Base-by-base conservation (phyloP, 1,140 invertebrate genomes). In the Sweltsa coloradensis region DNA sequence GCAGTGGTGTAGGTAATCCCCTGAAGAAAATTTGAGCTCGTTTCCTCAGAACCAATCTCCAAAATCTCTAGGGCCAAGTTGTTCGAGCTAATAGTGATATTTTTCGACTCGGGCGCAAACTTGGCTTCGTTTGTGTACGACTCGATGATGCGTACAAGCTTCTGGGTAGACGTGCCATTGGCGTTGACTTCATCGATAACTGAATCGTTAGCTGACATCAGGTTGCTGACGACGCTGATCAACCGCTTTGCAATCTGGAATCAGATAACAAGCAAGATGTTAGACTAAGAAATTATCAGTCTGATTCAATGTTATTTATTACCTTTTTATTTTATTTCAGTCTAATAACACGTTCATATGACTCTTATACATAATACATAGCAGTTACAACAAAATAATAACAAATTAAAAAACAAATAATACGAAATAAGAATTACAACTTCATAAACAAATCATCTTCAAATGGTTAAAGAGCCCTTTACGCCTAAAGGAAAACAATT, bases 211-310 rank as follows among this genome's bases (percentile, higher is more conserved):
- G 61, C 56, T 14, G 55, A 57, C 47, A 65, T 46, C 50, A 65
- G 56, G 41, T 63, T 63, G 47, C 63, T 64, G 4, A 65, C 42
- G 0, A 60, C 53, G n/a, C 49, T 49, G 3, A 65, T 36, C 55
- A 64, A 55, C 19, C 50, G 56, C 6, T 53, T 52, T 0, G 58
- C 62, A 25, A 64, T 58, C 62, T 62, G 45, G 1, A 50, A 54
- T 27, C 7, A 40, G 1, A 40, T 40, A n/a, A n/a, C n/a, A n/a
- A n/a, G n/a, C n/a, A n/a, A n/a, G n/a, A n/a, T n/a, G n/a, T n/a
- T n/a, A n/a, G n/a, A n/a, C n/a, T n/a, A n/a, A n/a, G n/a, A n/a
- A n/a, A n/a, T n/a, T n/a, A n/a, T n/a, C n/a, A n/a, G n/a, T n/a
- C n/a, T n/a, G n/a, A n/a, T n/a, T n/a, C n/a, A n/a, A n/a, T n/a